These are phyloP conservation scores for Vulpes lagopus DNA, from an alignment of 2,113 vertebrate genomes.

Conservation along the genomic window DNA sequence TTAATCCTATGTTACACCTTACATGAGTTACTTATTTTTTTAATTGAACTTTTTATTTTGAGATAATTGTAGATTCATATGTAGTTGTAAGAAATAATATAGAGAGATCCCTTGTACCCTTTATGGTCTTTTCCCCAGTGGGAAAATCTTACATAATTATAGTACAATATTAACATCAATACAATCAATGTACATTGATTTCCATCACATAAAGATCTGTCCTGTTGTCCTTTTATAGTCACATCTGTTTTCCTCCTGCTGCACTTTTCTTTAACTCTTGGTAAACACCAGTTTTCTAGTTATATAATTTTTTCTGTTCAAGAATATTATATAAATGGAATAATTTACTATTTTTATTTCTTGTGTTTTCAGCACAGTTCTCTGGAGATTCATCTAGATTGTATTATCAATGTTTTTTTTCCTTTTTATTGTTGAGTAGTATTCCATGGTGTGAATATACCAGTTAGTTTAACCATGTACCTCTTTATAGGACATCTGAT, in stretches of 20 bases:
- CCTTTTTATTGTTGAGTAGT: not conserved
- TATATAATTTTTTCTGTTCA: not conserved
- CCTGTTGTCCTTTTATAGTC: not conserved
- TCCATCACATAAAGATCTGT: not conserved
- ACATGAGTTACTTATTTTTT: not conserved
- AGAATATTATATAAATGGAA: not conserved
- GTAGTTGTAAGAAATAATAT: slow-evolving; percentile 24
- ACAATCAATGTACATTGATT: not conserved
- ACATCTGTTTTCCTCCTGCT: not conserved
- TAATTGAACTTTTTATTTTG: slow-evolving; percentile 7
- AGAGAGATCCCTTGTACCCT: not conserved
- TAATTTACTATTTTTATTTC: not conserved
- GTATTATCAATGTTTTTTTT: not conserved
- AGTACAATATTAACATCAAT: not conserved
- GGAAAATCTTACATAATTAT: not conserved
- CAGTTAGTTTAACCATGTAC: not conserved
- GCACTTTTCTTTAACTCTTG: not conserved
- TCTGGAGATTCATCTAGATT: not conserved
- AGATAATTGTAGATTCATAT: slow-evolving; percentile 7
- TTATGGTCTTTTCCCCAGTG: not conserved
- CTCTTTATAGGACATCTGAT: not conserved
- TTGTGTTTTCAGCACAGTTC: not conserved
- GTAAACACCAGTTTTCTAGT: not conserved
- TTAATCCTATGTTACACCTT: not conserved
- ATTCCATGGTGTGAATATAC: not conserved